Conservation (phyloP, 2,888 invertebrate species). For the Lithophane semibrunnea region DNA sequence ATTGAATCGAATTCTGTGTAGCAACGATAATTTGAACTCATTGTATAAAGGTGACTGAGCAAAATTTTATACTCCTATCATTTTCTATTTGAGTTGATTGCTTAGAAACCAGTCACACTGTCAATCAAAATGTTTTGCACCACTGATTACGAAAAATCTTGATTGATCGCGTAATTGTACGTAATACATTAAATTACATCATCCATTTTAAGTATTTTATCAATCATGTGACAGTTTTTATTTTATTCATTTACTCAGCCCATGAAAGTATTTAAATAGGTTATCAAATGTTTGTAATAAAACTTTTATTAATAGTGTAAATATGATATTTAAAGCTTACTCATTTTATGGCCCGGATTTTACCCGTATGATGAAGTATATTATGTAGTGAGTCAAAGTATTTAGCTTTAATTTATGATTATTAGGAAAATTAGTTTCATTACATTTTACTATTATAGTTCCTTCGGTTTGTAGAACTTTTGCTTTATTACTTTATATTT, state of each 20-base stretch:
- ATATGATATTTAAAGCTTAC: slow-evolving; percentile 22
- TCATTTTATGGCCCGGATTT: slow-evolving; percentile 25
- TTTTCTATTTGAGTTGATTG: slow-evolving; percentile 40
- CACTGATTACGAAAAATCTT: slow-evolving; percentile 39
- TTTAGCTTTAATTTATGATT: slow-evolving; percentile 19
- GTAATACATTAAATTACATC: slow-evolving; percentile 28
- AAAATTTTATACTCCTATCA: slow-evolving; percentile 26
- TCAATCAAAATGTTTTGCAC: slow-evolving; percentile 56
- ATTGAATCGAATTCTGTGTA: slow-evolving; percentile 21
- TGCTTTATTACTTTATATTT: too few species aligned
- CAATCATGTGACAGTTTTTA: slow-evolving; percentile 40
- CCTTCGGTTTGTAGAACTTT: background rate
- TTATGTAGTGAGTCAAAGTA: slow-evolving; percentile 16
- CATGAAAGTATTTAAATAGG: slow-evolving; percentile 30
- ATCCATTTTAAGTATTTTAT: slow-evolving; percentile 31
- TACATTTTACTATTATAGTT: background rate
- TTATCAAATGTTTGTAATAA: slow-evolving; percentile 31
- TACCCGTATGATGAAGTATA: slow-evolving; percentile 25
- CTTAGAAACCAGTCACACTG: slow-evolving; percentile 43
- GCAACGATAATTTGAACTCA: slow-evolving; percentile 39
- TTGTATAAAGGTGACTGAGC: slow-evolving; percentile 44
- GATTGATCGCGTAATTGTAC: slow-evolving; percentile 42
- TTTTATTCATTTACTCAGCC: slow-evolving; percentile 9
- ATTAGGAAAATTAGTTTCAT: slow-evolving; percentile 1
- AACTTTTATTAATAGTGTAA: slow-evolving; percentile 28